phyloP scores from a whole-genome alignment of 2,113 vertebrate genomes.

The Carassius auratus region DNA sequence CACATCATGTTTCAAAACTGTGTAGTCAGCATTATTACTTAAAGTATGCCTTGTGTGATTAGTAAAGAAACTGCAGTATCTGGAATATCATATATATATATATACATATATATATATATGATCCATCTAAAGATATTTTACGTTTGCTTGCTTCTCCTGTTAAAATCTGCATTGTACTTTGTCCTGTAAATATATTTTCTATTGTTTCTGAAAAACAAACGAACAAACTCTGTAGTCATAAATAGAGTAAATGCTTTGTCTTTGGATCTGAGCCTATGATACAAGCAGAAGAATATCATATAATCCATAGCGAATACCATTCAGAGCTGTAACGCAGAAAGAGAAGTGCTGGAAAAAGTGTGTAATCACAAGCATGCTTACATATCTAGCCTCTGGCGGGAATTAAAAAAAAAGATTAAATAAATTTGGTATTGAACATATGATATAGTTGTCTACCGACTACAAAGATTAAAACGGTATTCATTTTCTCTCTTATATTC shows the following conservation, averaged over 20 bases:
- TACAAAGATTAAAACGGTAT: constrained; percentile 20
- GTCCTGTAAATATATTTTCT: constrained; percentile 46
- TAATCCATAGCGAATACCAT: constrained; percentile 27
- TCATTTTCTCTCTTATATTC: constrained; percentile 7
- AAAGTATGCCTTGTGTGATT: neutral
- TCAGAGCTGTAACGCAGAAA: constrained; percentile 25
- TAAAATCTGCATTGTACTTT: constrained; percentile 43
- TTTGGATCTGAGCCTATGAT: constrained; percentile 53
- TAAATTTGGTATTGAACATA: constrained; percentile 19
- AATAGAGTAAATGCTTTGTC: constrained; percentile 49
- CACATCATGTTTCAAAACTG: neutral
- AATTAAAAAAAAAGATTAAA: too few species aligned
- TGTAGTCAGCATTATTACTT: neutral
- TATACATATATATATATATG: constrained; percentile 43
- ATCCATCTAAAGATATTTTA: constrained; percentile 39
- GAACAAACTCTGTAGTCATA: constrained; percentile 40
- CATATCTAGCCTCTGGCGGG: constrained; percentile 1
- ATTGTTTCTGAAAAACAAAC: constrained; percentile 34
- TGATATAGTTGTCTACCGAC: constrained; percentile 10
- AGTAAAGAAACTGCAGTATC: constrained; percentile 27
- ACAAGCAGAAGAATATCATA: constrained; percentile 48
- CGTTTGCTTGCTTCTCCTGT: constrained; percentile 30
- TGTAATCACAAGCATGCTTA: constrained; percentile 31
- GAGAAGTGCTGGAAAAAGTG: constrained; percentile 20
- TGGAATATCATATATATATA: constrained; percentile 10